phyloP scores from a whole-genome alignment of 2,797 vertebrate species.

The Microctenopoma steveboyesi region DNA sequence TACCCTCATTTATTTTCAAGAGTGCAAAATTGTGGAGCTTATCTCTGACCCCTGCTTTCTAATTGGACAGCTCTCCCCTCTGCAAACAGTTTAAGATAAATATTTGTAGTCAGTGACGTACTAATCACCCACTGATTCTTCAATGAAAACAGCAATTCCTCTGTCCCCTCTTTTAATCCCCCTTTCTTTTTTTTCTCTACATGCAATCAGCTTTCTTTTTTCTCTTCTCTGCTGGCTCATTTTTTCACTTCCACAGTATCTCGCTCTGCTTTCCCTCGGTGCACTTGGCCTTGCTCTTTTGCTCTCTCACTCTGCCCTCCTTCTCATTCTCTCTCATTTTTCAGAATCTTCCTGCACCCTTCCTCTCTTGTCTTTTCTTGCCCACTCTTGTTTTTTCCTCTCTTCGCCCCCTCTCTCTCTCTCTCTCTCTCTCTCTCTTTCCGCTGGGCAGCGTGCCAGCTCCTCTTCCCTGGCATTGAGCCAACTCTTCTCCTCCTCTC shows the following conservation, averaged over 20 bases:
- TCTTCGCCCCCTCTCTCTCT: conserved; percentile 23
- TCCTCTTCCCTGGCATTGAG: conserved; percentile 73
- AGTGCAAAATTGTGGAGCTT: conserved; percentile 34
- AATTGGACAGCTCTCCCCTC: conserved; percentile 57
- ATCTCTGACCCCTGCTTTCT: conserved; percentile 51
- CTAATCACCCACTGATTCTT: conserved; percentile 83
- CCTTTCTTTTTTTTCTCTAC: conserved; percentile 21
- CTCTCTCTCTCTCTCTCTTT: conserved; percentile 17
- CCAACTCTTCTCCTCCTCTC: conserved; percentile 71
- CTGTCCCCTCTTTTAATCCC: conserved; percentile 52
- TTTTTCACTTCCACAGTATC: conserved; percentile 57
- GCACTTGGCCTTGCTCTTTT: conserved; percentile 51
- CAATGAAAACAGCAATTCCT: conserved; percentile 62
- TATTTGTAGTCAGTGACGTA: conserved; percentile 76
- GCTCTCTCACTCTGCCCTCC: conserved; percentile 56
- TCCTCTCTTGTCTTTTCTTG: conserved; percentile 57
- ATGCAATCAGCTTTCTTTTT: conserved; percentile 54
- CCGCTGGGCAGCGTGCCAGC: conserved; percentile 78
- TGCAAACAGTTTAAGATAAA: conserved; percentile 79
- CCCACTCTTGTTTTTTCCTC: conserved; percentile 55
- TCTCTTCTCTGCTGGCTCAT: conserved; percentile 57
- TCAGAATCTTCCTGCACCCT: conserved; percentile 48
- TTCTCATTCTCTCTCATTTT: conserved; percentile 63
- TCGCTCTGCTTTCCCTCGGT: conserved; percentile 56
- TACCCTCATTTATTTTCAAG: conserved; percentile 21